Base-by-base conservation (phyloP, 2,888 invertebrate genomes). In the Calameuta pallipes region DNA sequence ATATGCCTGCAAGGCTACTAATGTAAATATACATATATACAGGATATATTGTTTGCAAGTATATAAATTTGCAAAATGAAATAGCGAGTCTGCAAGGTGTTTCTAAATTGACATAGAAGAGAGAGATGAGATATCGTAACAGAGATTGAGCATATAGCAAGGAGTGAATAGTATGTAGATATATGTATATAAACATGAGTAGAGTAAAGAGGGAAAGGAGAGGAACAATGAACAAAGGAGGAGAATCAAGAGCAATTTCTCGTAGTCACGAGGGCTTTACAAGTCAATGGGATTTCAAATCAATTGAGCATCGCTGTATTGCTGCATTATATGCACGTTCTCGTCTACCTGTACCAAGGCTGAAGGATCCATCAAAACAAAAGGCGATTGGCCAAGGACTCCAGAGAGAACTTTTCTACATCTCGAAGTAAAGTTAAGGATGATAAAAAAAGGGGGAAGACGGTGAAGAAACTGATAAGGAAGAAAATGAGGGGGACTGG, bases 241-340 rank as follows among this genome's bases (percentile, higher is more conserved):
- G 70, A 31, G 31, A 70, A 70, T 11, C 70, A n/a, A n/a, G 70
- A 70, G 9, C n/a, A 70, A 37, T 37, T 37, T 37, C 37, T 37
- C 13, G 37, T 37, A 37, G 70, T 31, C 70, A 70, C 31, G 31
- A 31, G 31, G 70, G 70, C 30, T 70, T 70, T 31, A 31, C 70
- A 15, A 70, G 70, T 70, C 31, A 30, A 70, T 70, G 70, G 70
- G n/a, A 70, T 70, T 70, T 70, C 30, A 70, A 70, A 70, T 31
- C 70, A 70, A 70, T 70, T 70, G 70, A 70, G 70, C 70, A 70
- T 12, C 70, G 70, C 70, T 70, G 70, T 70, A 70, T 11, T 70
- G 30, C 31, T 70, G n/a, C 30, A 31, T 70, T 70, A 70, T 70
- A 70, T 11, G 70, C 12, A 70, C 70, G 31, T 70, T 31, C 70